Evolutionary conservation across 1,140 invertebrate species (phyloP).

Genomic region (Temnothorax nylanderi): DNA sequence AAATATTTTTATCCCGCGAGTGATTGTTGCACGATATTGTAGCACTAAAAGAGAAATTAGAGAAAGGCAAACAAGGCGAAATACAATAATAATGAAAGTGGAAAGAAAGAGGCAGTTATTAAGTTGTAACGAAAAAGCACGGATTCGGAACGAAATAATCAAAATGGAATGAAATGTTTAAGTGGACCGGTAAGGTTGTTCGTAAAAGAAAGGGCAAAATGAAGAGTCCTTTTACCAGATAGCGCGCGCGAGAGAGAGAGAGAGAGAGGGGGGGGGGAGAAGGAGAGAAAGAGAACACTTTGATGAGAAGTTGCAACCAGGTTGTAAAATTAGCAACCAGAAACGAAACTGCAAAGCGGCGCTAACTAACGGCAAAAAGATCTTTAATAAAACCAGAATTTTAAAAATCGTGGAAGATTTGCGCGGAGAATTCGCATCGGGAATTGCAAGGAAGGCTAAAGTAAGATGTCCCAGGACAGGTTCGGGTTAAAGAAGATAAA

Average conservation of each 20-base stretch:
- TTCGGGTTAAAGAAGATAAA: conserved; percentile 52
- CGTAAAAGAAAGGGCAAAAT: neutral
- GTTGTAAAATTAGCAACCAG: conserved; percentile 11
- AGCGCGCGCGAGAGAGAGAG: neutral
- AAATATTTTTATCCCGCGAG: neutral
- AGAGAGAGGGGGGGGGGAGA: neutral
- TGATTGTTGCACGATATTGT: conserved; percentile 13
- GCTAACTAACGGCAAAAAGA: neutral
- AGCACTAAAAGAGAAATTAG: neutral
- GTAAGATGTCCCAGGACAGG: conserved; percentile 21
- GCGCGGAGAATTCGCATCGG: neutral
- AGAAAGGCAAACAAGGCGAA: neutral
- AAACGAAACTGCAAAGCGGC: neutral
- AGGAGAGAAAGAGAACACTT: neutral
- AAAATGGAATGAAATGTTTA: conserved; percentile 45
- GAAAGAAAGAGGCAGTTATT: neutral
- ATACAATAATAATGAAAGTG: conserved; percentile 29
- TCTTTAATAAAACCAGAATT: conserved; percentile 23
- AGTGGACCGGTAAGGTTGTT: neutral
- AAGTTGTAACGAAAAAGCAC: conserved; percentile 15
- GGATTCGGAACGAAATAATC: conserved; percentile 23
- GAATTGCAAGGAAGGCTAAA: neutral
- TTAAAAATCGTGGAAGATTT: conserved; percentile 31
- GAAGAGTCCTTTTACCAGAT: neutral
- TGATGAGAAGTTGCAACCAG: conserved; percentile 26